Percentiles rank a stretch among this genome's conserved stretches.
These are phyloP conservation scores for Volucella zonaria DNA, from an alignment of 2,888 invertebrate genomes.

Conservation along the genomic window DNA sequence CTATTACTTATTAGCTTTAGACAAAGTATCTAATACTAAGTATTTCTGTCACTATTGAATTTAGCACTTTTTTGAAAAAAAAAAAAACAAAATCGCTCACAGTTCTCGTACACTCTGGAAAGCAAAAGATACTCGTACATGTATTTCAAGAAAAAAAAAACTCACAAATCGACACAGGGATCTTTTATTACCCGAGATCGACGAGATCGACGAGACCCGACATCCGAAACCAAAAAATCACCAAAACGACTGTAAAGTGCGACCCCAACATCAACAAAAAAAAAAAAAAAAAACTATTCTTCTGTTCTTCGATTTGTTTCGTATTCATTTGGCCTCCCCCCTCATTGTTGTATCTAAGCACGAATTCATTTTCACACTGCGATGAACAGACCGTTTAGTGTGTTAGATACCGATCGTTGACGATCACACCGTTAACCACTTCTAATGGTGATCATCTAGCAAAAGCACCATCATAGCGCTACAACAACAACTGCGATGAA, in stretches of 20 bases:
- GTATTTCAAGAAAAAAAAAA: too few species aligned
- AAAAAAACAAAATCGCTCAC: too few species aligned
- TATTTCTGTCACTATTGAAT: constrained; percentile 27
- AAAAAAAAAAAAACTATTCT: background rate
- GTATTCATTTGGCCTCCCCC: constrained; percentile 36
- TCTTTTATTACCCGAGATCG: too few species aligned
- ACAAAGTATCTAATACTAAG: constrained; percentile 28
- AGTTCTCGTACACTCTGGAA: too few species aligned
- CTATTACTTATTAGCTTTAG: constrained; percentile 15
- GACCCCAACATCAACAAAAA: background rate
- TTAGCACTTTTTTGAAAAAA: background rate
- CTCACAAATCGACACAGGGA: too few species aligned
- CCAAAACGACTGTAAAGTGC: constrained; percentile 12
- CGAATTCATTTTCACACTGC: constrained; percentile 71
- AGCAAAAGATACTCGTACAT: too few species aligned
- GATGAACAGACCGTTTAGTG: constrained; percentile 68
- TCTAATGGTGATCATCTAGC: constrained; percentile 59
- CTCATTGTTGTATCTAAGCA: constrained; percentile 39
- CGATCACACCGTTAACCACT: constrained; percentile 60
- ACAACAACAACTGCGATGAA: constrained; percentile 38
- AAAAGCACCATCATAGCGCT: constrained; percentile 50
- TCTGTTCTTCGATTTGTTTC: constrained; percentile 10
- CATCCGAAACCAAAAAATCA: constrained; percentile 25
- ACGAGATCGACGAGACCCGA: too few species aligned
- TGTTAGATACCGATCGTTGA: constrained; percentile 70